Evolutionary conservation across 2,888 invertebrate genomes (phyloP).

Genomic region (Schizaphis graminum): DNA sequence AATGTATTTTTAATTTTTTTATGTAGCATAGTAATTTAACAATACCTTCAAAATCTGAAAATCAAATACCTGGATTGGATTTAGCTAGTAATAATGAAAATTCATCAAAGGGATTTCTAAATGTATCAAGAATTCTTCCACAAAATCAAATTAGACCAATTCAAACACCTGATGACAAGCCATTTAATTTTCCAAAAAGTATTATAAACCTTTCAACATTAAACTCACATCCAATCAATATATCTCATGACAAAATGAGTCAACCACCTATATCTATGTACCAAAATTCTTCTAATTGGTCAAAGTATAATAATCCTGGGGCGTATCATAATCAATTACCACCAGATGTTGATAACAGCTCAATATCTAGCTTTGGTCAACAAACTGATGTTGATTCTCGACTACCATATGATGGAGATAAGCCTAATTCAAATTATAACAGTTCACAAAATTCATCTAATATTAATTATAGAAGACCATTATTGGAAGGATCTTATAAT

Average conservation of each 20-base stretch:
- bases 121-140: conserved; percentile 60
- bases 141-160: conserved; percentile 67
- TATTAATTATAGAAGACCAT: conserved; percentile 47
- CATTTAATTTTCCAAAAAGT: conserved; percentile 67
- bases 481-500: conserved; percentile 45
- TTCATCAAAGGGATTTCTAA: not conserved
- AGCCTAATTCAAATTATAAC: conserved; percentile 20
- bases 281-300: conserved; percentile 42
- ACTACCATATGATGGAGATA: not conserved
- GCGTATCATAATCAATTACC: conserved; percentile 1
- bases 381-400: conserved; percentile 11
- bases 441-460: conserved; percentile 10
- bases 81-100: conserved; percentile 72
- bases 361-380: conserved; percentile 14
- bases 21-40: conserved; percentile 34
- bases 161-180: conserved; percentile 67
- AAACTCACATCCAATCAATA: not conserved
- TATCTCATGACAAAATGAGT: not conserved
- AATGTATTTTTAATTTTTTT: not conserved
- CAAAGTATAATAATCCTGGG: conserved; percentile 44
- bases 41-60: conserved; percentile 68
- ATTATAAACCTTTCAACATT: conserved; percentile 1
- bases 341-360: conserved; percentile 18
- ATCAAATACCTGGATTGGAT: conserved; percentile 82
- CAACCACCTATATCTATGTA: conserved; percentile 17